Evolutionary conservation across 2,888 invertebrate genomes (phyloP), one percentile per base, ranked within the genome.

Genomic region (Pammene fasciana): DNA sequence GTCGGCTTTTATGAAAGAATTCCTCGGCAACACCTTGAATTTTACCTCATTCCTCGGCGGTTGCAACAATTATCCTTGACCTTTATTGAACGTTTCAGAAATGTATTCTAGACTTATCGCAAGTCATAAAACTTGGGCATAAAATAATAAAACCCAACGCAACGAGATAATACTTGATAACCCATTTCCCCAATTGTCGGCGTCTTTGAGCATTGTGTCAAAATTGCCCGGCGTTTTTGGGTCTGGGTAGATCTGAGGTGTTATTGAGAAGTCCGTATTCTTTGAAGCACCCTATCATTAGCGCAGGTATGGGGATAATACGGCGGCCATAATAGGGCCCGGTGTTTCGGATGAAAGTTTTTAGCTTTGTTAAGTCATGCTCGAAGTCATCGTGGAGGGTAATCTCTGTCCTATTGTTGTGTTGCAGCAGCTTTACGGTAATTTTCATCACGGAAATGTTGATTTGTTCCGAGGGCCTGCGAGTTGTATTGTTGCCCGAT

Each of bases 251-350:
- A 80, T 78, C 79, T 73, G 79, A 83, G 79, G 84, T 86, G 86
- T 86, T 89, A 87, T 87, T 85, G 86, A 83, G 86, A 83, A 85
- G 81, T 75, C 76, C 76, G 76, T 72, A 55, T 73, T 75, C 74
- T 72, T 74, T 75, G 75, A 77, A 79, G 76, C 79, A 83, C 85
- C 88, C 89, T 89, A 88, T 90, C 88, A 90, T 90, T 89, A 90
- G 77, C 78, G 75, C 89, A 89, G 89, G 90, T 89, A 89, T 67
- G 75, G 75, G 78, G 76, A 78, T 79, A 78, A 80, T 80, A 76
- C 73, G 74, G 74, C 68, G 68, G 70, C 74, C 75, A 78, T 77
- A 80, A 83, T 81, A 80, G 79, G 78, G 73, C 76, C 57, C 77
- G 79, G 73, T 80, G 80, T 77, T 85, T 82, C 77, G 79, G 79